Evolutionary conservation across 2,113 vertebrate genomes (phyloP).

Genomic region (Serinus canaria): DNA sequence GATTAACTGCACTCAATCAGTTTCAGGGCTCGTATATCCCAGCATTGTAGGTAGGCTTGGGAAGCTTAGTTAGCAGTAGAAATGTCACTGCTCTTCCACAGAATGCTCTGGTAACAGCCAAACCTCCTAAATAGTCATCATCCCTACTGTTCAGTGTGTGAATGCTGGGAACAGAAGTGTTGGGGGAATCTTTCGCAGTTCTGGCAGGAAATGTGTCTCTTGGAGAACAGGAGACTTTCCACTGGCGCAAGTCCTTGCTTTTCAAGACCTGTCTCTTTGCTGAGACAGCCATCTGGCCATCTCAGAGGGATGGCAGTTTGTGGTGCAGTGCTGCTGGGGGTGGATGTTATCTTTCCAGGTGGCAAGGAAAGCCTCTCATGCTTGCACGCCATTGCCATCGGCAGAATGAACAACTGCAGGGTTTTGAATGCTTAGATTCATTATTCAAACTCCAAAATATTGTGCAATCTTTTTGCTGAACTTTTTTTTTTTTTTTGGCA

Average conservation of each 20-base stretch:
- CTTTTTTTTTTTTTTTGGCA: neutral
- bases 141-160: neutral
- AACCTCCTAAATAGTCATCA: slow-evolving; percentile 1
- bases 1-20: neutral
- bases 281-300: slow-evolving; percentile 33
- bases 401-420: neutral
- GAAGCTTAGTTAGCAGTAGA: slow-evolving; percentile 9
- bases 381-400: neutral
- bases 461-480: neutral
- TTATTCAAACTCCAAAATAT: neutral
- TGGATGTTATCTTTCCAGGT: slow-evolving; percentile 1
- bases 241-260: slow-evolving; percentile 1
- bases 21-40: neutral
- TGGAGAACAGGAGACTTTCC: slow-evolving; percentile 19
- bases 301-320: neutral
- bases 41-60: neutral
- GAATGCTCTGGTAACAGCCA: neutral
- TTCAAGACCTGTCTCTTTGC: slow-evolving; percentile 14
- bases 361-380: neutral
- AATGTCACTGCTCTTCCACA: slow-evolving; percentile 20
- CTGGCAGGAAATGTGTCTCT: neutral
- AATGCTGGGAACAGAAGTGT: neutral
- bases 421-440: neutral
- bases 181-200: neutral
- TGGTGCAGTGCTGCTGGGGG: neutral